Evolutionary conservation across 2,888 invertebrate genomes (phyloP).

Genomic region (Portevinia maculata): DNA sequence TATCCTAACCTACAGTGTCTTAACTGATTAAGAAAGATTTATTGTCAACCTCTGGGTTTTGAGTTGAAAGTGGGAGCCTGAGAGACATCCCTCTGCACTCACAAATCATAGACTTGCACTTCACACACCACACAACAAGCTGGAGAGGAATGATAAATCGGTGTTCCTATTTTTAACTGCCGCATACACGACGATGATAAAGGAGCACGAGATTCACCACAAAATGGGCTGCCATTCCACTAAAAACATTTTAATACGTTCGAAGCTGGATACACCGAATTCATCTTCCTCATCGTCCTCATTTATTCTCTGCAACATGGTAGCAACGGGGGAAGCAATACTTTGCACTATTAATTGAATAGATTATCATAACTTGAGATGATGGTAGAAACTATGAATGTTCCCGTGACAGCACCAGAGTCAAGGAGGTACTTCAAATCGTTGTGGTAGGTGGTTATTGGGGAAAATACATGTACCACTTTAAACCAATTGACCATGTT

Average conservation of each 20-base stretch:
- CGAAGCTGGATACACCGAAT: conserved; percentile 39
- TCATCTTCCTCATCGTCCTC: conserved; percentile 48
- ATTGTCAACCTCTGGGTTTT: conserved; percentile 28
- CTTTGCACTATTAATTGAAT: conserved; percentile 64
- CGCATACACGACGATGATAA: conserved; percentile 10
- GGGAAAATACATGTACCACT: background rate
- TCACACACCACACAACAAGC: conserved; percentile 34
- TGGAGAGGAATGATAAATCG: conserved; percentile 45
- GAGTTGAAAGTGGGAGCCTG: conserved; percentile 3
- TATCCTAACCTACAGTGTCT: background rate
- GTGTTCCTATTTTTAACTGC: conserved; percentile 19
- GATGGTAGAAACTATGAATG: conserved; percentile 25
- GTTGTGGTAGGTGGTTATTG: conserved; percentile 7
- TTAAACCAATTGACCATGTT: background rate
- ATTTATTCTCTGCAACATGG: conserved; percentile 7
- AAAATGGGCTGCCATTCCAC: conserved; percentile 34
- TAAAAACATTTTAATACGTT: conserved; percentile 49
- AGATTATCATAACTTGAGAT: conserved; percentile 35
- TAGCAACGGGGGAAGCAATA: conserved; percentile 20
- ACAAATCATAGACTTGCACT: conserved; percentile 64
- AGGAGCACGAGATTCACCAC: conserved; percentile 22
- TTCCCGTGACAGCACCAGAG: background rate
- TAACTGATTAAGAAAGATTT: conserved; percentile 19
- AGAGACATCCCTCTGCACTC: conserved; percentile 22
- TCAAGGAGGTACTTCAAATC: conserved; percentile 1